phyloP scores from a whole-genome alignment of 2,797 vertebrate genomes.

The Lutjanus argentimaculatus region DNA sequence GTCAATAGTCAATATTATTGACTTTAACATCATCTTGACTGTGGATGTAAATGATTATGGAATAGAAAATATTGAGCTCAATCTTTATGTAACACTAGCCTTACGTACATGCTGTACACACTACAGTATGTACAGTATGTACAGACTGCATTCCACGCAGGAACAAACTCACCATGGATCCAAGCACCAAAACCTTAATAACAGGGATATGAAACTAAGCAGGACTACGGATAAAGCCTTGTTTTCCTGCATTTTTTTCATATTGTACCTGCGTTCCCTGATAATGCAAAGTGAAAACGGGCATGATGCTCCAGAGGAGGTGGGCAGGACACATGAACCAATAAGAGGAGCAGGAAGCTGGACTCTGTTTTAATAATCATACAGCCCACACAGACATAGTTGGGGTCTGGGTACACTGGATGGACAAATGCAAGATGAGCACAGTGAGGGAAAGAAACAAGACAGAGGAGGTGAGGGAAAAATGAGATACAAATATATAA shows the following conservation, averaged over 20 bases:
- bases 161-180: background rate
- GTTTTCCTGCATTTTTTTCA: background rate
- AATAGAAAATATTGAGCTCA: conserved; percentile 2
- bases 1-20: background rate
- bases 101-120: conserved; percentile 13
- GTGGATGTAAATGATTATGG: conserved; percentile 10
- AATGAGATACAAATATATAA: background rate
- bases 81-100: conserved; percentile 9
- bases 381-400: conserved; percentile 6
- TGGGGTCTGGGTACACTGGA: background rate
- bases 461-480: background rate
- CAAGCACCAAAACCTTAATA: background rate
- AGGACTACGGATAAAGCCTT: background rate
- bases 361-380: conserved; percentile 14
- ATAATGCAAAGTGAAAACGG: background rate
- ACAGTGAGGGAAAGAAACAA: background rate
- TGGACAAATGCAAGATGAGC: background rate
- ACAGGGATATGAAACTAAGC: background rate
- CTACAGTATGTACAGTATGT: conserved; percentile 8
- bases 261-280: background rate
- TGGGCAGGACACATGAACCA: background rate
- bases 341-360: background rate
- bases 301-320: background rate
- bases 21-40: background rate
- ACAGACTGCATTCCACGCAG: conserved; percentile 12